These are phyloP conservation scores for Miichthys miiuy DNA, from an alignment of 2,797 vertebrate species.

Conservation along the genomic window DNA sequence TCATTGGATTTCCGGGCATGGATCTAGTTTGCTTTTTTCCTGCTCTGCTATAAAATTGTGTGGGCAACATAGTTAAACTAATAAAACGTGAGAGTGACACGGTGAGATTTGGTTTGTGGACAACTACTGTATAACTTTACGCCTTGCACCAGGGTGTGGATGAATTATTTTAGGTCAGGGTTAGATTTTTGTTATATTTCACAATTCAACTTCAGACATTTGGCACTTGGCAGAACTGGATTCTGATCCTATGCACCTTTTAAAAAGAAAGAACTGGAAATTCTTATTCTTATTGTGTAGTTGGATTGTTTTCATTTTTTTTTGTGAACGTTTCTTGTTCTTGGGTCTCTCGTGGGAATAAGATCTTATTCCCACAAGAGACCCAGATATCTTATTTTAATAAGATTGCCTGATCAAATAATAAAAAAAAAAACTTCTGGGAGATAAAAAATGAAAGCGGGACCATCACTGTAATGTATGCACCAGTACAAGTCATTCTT, in stretches of 20 bases:
- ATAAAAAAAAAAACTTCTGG: not conserved
- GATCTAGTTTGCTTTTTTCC: slow-evolving; percentile 34
- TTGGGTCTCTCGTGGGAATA: too few relatives aligned
- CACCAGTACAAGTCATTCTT: not conserved
- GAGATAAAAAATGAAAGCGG: slow-evolving; percentile 10
- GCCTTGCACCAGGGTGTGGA: slow-evolving; percentile 41
- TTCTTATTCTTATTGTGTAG: too few relatives aligned
- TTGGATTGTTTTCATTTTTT: not conserved
- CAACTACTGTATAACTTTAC: slow-evolving; percentile 36
- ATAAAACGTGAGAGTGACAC: slow-evolving; percentile 41
- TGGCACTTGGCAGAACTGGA: too few relatives aligned
- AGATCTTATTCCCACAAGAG: too few relatives aligned
- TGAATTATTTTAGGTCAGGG: slow-evolving; percentile 35
- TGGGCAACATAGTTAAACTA: slow-evolving; percentile 50
- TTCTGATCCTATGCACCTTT: too few relatives aligned
- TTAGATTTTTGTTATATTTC: not conserved
- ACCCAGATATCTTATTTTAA: too few relatives aligned
- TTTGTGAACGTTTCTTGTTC: not conserved
- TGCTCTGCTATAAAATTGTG: slow-evolving; percentile 19
- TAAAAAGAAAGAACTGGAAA: too few relatives aligned
- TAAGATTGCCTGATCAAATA: too few relatives aligned
- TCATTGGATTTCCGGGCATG: not conserved
- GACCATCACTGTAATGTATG: not conserved
- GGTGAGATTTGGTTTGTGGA: slow-evolving; percentile 41
- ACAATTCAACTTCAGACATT: too few relatives aligned